These are phyloP conservation scores for Hypsibius dujardini DNA, from an alignment of 1,140 invertebrate species.

Conservation along the genomic window DNA sequence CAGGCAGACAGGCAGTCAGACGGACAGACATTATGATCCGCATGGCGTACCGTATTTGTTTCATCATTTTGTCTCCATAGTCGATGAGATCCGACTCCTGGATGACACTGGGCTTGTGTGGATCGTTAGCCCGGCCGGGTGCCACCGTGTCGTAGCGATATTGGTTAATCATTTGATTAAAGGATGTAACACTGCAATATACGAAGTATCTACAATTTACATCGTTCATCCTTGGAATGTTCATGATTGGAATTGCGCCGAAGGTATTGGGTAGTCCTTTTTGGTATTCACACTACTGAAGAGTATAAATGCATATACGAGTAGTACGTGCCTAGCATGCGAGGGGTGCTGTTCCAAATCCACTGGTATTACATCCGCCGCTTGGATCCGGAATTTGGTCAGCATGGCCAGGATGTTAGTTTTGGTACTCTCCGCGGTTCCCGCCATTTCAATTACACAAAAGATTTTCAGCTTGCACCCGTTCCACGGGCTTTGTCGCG, in stretches of 20 bases:
- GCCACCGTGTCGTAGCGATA: neutral
- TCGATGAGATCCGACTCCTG: neutral
- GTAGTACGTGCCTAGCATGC: neutral
- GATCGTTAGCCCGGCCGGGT: neutral
- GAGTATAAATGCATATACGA: neutral
- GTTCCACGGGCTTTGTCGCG: constrained; percentile 60
- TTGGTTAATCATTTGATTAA: neutral
- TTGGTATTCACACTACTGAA: neutral
- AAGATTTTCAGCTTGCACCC: constrained; percentile 73
- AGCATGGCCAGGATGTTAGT: constrained; percentile 81
- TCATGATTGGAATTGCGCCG: too few species aligned
- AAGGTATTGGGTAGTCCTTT: too few species aligned
- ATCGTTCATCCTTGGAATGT: too few species aligned
- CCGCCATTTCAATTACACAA: constrained; percentile 73
- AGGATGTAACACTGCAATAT: neutral
- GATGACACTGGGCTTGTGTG: neutral
- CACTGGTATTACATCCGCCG: constrained; percentile 54
- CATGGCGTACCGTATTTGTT: constrained; percentile 3
- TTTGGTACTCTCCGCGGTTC: constrained; percentile 67
- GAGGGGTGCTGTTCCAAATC: constrained; percentile 2
- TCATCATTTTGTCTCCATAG: neutral
- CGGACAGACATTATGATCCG: too few species aligned
- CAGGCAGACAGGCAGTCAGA: too few species aligned
- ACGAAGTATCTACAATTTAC: too few species aligned
- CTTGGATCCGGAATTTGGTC: constrained; percentile 88